Conservation (phyloP, 2,797 vertebrate species). For the Myotis findleyi region DNA sequence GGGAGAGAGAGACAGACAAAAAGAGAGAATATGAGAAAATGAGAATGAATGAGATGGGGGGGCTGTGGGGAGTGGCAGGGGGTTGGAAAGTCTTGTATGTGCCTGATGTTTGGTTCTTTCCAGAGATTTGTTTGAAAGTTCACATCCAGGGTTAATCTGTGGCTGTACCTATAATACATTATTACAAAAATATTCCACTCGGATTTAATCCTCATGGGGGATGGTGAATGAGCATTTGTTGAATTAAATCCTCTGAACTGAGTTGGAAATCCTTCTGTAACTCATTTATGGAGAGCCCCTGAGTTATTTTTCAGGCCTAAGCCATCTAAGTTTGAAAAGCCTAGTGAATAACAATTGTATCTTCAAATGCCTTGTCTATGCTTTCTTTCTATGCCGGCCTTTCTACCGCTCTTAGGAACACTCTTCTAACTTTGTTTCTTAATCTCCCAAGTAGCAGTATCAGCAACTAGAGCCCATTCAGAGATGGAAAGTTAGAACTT, state of each 20-base stretch:
- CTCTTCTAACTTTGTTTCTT: background rate
- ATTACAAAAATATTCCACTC: slow-evolving; percentile 43
- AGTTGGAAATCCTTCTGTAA: background rate
- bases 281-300: background rate
- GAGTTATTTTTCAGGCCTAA: background rate
- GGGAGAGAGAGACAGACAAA: too few species aligned
- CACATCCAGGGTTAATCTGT: background rate
- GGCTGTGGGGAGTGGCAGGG: too few species aligned
- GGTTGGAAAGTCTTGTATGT: background rate
- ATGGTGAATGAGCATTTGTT: slow-evolving; percentile 19
- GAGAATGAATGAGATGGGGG: background rate
- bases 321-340: slow-evolving; percentile 30
- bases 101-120: background rate
- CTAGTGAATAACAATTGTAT: background rate
- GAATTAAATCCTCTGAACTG: slow-evolving; percentile 23
- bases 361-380: slow-evolving; percentile 11
- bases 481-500: slow-evolving; percentile 65
- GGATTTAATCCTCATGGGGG: background rate
- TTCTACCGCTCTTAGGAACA: background rate
- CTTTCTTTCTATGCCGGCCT: background rate
- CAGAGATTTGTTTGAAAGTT: slow-evolving; percentile 30
- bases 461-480: background rate
- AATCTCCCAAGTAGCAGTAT: background rate
- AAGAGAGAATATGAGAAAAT: background rate
- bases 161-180: background rate